These are phyloP conservation scores for Drosophila auraria DNA, from an alignment of 1,140 invertebrate genomes.

Conservation along the genomic window DNA sequence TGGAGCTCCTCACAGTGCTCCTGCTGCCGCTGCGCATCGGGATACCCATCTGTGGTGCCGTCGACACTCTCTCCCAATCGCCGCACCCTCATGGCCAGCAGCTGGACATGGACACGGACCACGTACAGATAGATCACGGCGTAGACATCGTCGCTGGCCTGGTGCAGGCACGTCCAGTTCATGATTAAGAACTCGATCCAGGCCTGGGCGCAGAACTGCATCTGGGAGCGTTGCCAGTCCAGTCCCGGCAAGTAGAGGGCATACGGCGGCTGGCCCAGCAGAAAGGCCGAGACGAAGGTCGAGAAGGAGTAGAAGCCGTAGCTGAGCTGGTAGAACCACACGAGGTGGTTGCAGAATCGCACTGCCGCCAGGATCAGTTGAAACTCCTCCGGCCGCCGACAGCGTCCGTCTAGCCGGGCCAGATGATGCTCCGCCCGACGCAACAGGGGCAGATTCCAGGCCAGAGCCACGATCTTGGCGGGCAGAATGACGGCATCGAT, in stretches of 20 bases:
- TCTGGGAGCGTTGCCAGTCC: conserved; percentile 37
- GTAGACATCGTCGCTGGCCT: conserved; percentile 62
- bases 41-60: neutral
- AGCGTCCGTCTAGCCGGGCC: conserved; percentile 41
- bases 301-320: conserved; percentile 55
- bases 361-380: conserved; percentile 14
- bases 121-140: conserved; percentile 58
- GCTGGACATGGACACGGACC: conserved; percentile 41
- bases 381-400: conserved; percentile 23
- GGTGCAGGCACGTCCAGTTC: conserved; percentile 61
- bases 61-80: conserved; percentile 5
- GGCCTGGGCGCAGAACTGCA: conserved; percentile 41
- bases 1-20: conserved; percentile 46
- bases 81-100: conserved; percentile 37
- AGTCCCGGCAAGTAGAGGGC: conserved; percentile 53
- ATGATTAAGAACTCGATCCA: conserved; percentile 58
- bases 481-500: conserved; percentile 57
- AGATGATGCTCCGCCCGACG: conserved; percentile 32
- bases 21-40: conserved; percentile 19
- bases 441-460: conserved; percentile 35
- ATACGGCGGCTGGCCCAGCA: conserved; percentile 52
- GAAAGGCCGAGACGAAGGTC: conserved; percentile 50
- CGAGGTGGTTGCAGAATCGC: conserved; percentile 44
- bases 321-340: conserved; percentile 49
- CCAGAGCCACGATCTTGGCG: conserved; percentile 53